These are phyloP conservation scores for Erinaceus europaeus DNA, from an alignment of 2,113 vertebrate species.

Conservation along the genomic window DNA sequence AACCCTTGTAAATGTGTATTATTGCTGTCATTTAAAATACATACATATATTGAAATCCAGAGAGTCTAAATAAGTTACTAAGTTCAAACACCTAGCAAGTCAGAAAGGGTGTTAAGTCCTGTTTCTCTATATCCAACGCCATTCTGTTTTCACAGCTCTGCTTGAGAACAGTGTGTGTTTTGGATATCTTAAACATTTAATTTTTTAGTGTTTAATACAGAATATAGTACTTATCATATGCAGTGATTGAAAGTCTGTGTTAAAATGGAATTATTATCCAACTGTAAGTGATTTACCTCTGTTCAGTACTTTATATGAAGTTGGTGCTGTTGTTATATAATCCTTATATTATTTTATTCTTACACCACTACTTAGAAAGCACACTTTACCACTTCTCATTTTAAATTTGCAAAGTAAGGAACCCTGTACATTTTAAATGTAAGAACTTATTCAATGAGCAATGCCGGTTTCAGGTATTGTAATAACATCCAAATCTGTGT, in stretches of 20 bases:
- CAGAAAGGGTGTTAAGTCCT: not conserved
- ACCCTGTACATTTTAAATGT: not conserved
- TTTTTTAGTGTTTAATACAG: not conserved
- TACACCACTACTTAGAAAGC: not conserved
- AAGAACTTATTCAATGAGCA: not conserved
- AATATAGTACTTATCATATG: not conserved
- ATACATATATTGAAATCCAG: not conserved
- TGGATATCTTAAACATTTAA: not conserved
- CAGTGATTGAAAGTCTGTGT: not conserved
- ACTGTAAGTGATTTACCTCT: not conserved
- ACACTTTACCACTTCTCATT: not conserved
- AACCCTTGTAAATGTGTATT: not conserved
- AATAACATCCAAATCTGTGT: not conserved
- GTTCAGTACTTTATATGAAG: not conserved
- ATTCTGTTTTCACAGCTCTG: not conserved
- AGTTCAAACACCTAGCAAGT: not conserved
- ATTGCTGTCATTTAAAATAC: not conserved
- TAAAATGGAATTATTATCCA: not conserved
- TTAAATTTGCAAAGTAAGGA: not conserved
- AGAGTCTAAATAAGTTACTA: not conserved
- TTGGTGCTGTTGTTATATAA: not conserved
- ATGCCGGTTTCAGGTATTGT: not conserved
- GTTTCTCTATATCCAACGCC: not conserved
- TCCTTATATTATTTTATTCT: slow-evolving; percentile 4
- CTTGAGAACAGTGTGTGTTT: not conserved